These are phyloP conservation scores for Microcebus jonahi DNA, from an alignment of 2,113 vertebrate genomes.

Conservation along the genomic window DNA sequence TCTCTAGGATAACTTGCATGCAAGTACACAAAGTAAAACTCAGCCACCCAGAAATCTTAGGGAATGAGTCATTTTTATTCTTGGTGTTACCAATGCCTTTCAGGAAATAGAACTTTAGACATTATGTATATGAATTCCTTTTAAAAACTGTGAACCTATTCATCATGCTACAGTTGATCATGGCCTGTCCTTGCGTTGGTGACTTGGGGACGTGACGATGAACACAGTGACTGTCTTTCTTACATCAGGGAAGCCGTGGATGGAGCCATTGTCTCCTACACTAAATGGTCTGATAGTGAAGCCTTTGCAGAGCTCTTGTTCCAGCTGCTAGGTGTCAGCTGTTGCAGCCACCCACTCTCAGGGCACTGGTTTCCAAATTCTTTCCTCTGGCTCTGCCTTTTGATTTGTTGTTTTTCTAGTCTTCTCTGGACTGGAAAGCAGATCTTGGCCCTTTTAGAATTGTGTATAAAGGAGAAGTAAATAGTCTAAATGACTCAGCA, in stretches of 20 bases:
- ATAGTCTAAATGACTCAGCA: background rate
- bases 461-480: background rate
- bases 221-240: background rate
- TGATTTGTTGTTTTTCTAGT: conserved; percentile 5
- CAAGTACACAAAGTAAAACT: conserved; percentile 46
- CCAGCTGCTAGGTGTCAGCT: background rate
- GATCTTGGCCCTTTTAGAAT: background rate
- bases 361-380: background rate
- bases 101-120: conserved; percentile 30
- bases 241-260: background rate
- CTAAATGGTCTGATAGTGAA: background rate
- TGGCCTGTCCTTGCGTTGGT: background rate
- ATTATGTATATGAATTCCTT: background rate
- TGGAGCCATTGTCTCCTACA: accelerated
- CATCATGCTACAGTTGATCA: background rate
- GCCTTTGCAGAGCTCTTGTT: background rate
- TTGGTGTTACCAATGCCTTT: background rate
- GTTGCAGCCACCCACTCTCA: background rate
- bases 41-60: conserved; percentile 25
- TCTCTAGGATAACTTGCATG: conserved; percentile 22
- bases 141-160: background rate
- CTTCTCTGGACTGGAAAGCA: background rate
- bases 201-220: background rate
- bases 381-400: background rate
- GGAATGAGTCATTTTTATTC: conserved; percentile 50